Conservation (phyloP, 1,140 invertebrate genomes). For the Scaptomyza montana region DNA sequence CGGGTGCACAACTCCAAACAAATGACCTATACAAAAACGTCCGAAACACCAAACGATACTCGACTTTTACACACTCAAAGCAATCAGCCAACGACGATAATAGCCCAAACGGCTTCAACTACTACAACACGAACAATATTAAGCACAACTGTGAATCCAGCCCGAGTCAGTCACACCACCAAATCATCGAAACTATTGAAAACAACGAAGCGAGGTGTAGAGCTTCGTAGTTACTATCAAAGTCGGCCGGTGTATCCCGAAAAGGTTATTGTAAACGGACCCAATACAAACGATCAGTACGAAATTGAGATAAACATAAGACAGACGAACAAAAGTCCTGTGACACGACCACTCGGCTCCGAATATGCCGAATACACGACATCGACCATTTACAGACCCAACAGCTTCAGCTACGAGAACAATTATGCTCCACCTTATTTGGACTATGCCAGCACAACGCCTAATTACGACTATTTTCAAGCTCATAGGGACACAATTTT, state of each 20-base stretch:
- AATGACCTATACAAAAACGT: neutral
- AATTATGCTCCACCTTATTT: slow-evolving; percentile 62
- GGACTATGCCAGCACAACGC: slow-evolving; percentile 59
- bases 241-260: slow-evolving; percentile 64
- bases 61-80: slow-evolving; percentile 33
- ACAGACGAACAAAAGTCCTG: slow-evolving; percentile 77
- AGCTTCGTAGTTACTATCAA: slow-evolving; percentile 68
- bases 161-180: slow-evolving; percentile 37
- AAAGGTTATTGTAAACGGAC: slow-evolving; percentile 73
- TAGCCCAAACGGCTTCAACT: neutral
- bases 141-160: slow-evolving; percentile 13
- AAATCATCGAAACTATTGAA: slow-evolving; percentile 51
- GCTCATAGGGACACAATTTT: slow-evolving; percentile 25
- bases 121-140: neutral
- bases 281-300: slow-evolving; percentile 69
- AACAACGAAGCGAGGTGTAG: slow-evolving; percentile 54
- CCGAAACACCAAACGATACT: neutral
- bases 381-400: slow-evolving; percentile 59
- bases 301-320: slow-evolving; percentile 83
- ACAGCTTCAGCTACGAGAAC: slow-evolving; percentile 43
- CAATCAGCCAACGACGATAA: slow-evolving; percentile 24
- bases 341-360: slow-evolving; percentile 26
- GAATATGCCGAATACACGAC: slow-evolving; percentile 60
- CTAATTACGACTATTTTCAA: slow-evolving; percentile 56
- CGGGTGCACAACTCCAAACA: neutral